Conservation (phyloP, 2,113 vertebrate species). For the Atractosteus spatula region DNA sequence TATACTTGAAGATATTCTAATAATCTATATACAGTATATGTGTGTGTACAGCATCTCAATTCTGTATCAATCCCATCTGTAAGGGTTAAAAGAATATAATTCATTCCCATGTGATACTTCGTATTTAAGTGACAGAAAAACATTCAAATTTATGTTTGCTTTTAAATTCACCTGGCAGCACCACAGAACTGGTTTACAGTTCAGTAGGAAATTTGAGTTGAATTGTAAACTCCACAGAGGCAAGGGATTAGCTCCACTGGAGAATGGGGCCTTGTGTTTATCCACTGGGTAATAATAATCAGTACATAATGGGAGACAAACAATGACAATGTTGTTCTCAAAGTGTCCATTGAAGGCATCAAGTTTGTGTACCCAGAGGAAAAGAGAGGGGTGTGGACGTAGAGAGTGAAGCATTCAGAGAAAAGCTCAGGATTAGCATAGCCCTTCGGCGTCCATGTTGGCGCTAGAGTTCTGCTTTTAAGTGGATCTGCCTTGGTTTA, state of each 20-base stretch:
- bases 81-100: no score
- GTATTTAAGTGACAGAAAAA: no score
- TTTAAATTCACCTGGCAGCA: no score
- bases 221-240: slow-evolving; percentile 13
- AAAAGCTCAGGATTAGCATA: slow-evolving; percentile 18
- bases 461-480: slow-evolving; percentile 15
- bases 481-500: slow-evolving; percentile 14
- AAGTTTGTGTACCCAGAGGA: neutral
- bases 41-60: no score
- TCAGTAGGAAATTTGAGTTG: slow-evolving; percentile 14
- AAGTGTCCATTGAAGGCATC: slow-evolving; percentile 4
- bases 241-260: slow-evolving; percentile 15
- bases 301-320: slow-evolving; percentile 13
- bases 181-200: neutral
- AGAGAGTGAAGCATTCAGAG: neutral
- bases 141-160: no score
- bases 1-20: no score
- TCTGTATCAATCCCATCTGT: no score
- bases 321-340: slow-evolving; percentile 21
- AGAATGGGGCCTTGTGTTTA: slow-evolving; percentile 14
- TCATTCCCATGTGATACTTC: no score
- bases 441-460: neutral
- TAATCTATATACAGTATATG: no score
- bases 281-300: neutral
- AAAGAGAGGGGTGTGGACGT: neutral